Evolutionary conservation across 1,140 invertebrate species (phyloP).

Genomic region (Chionoecetes opilio): DNA sequence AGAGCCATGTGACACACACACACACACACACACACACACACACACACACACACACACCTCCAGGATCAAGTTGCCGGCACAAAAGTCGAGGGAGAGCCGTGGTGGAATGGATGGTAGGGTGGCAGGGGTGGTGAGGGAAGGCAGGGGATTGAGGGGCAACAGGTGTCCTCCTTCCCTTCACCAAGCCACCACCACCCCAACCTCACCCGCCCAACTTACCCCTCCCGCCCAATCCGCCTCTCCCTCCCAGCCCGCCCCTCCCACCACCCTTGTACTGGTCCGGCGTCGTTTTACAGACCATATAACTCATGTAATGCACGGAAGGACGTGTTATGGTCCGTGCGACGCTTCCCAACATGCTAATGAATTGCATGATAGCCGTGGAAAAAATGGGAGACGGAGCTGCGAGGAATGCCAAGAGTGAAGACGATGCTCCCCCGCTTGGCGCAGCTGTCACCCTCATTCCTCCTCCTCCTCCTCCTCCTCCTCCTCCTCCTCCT

Average conservation of each 20-base stretch:
- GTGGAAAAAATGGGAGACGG: not conserved
- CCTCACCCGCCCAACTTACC: not conserved
- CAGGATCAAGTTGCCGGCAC: not conserved
- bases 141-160: not conserved
- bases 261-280: not conserved
- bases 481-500: not conserved
- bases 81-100: not conserved
- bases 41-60: not conserved
- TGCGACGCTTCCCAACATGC: slow-evolving; percentile 2
- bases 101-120: not conserved
- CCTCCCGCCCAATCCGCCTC: not conserved
- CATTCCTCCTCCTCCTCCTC: not conserved
- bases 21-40: not conserved
- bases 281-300: slow-evolving; percentile 1
- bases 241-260: not conserved
- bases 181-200: not conserved
- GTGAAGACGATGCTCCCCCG: slow-evolving; percentile 12
- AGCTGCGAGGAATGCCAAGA: not conserved
- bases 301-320: slow-evolving; percentile 20
- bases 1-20: too few species aligned
- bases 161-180: not conserved
- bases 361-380: not conserved
- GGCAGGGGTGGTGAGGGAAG: not conserved
- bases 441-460: not conserved
- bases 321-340: slow-evolving; percentile 13